phyloP scores from a whole-genome alignment of 2,797 vertebrate species.

The Lacerta bilineata region DNA sequence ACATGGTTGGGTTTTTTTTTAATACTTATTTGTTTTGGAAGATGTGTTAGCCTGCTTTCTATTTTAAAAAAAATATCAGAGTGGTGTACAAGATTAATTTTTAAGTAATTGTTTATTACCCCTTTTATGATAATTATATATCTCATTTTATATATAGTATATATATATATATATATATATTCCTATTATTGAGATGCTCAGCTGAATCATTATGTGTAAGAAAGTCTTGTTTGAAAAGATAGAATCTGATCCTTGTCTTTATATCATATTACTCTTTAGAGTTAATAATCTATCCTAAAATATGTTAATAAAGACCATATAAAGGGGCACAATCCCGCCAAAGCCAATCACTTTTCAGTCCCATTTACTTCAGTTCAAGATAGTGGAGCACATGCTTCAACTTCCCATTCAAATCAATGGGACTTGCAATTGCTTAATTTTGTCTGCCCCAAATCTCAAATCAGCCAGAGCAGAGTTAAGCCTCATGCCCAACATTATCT shows the following conservation, averaged over 20 bases:
- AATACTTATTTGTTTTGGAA: not conserved
- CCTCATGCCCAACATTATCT: not conserved
- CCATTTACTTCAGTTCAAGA: too few relatives aligned
- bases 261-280: not conserved
- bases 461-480: not conserved
- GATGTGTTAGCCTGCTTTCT: not conserved
- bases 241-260: not conserved
- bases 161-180: not conserved
- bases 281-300: not conserved
- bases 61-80: not conserved
- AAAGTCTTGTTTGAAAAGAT: not conserved
- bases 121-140: not conserved
- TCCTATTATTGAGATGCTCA: not conserved
- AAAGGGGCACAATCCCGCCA: not conserved
- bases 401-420: not conserved
- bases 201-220: not conserved
- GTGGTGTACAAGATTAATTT: not conserved
- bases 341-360: not conserved
- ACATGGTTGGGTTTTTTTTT: not conserved
- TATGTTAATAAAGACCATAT: not conserved
- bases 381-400: not conserved
- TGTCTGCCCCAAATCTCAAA: not conserved
- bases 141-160: not conserved
- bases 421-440: not conserved
- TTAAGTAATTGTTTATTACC: not conserved